phyloP scores from a whole-genome alignment of 2,113 vertebrate genomes.

The Daphoenositta chrysoptera region DNA sequence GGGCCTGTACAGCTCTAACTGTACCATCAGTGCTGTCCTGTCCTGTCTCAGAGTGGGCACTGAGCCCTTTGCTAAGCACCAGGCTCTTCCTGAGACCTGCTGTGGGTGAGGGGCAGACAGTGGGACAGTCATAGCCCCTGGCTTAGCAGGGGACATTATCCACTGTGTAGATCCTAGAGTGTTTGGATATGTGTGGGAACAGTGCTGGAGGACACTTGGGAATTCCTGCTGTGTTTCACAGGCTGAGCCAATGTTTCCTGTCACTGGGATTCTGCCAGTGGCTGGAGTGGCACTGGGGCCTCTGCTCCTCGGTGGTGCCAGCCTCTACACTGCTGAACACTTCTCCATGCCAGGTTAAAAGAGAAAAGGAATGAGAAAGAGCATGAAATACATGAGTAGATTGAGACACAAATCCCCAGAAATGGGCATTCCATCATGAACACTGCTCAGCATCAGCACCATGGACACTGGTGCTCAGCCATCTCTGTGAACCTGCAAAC shows the following conservation, averaged over 20 bases:
- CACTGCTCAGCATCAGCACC: not conserved
- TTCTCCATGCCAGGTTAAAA: not conserved
- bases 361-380: not conserved
- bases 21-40: not conserved
- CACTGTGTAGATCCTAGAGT: no score
- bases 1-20: not conserved
- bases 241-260: not conserved
- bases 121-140: rapidly evolving
- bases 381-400: not conserved
- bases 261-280: not conserved
- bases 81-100: not conserved
- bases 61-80: not conserved
- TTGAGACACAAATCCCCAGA: not conserved
- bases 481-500: not conserved
- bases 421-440: not conserved
- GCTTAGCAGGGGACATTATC: not conserved
- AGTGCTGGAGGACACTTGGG: not conserved
- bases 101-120: no score
- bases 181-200: not conserved
- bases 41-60: not conserved
- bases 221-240: not conserved
- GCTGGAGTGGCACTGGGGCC: not conserved
- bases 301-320: not conserved
- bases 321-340: not conserved
- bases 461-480: not conserved